Base-by-base conservation (phyloP, 2,888 invertebrate genomes). In the Diarsia rubi region DNA sequence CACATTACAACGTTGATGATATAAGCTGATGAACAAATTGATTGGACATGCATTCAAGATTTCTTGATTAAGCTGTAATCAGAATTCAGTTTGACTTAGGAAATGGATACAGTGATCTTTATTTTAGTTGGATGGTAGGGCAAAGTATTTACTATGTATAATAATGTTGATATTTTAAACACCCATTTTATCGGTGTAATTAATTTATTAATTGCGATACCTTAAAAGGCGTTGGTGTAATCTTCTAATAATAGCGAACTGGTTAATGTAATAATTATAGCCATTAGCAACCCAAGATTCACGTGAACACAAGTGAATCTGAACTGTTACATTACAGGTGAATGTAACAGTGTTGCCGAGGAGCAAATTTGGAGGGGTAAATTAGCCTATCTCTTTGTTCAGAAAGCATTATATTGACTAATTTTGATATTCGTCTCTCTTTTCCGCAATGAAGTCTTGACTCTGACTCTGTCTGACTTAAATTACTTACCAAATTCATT, bases 41-140 rank as follows among this genome's bases (percentile, higher is more conserved):
- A 52, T 76, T 74, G 27, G 54, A 49, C 47, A 47, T 74, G 45
- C 60, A 62, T 47, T 81, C 2, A 54, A 54, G 24, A 76, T 81
- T 24, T 27, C 2, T 19, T 54, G n/a, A 60, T 75, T 42, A 69
- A 14, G 21, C 45, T 73, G 44, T 19, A 31, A 57, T 8, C 47
- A 49, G 14, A 60, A 52, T 60, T 14, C 12, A 42, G 69, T 24
- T n/a, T 1, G 11, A 1, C 4, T 27, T 49, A 21, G 27, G 37
- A 37, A 31, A 31, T 47, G n/a, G 27, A 47, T 62, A 73, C 62
- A n/a, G 1, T 45, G 11, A 60, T 60, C 19, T 49, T 79, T 37
- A 49, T 19, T 76, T 45, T 1, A 52, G 31, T 9, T 57, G 9
- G 16, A 37, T 44, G 42, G 14, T 47, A 21, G 12, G 45, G 0